A percentile compares a stretch with the other conserved stretches of the same genome.
Conservation (phyloP, 2,797 vertebrate genomes). For the Erethizon dorsatum region DNA sequence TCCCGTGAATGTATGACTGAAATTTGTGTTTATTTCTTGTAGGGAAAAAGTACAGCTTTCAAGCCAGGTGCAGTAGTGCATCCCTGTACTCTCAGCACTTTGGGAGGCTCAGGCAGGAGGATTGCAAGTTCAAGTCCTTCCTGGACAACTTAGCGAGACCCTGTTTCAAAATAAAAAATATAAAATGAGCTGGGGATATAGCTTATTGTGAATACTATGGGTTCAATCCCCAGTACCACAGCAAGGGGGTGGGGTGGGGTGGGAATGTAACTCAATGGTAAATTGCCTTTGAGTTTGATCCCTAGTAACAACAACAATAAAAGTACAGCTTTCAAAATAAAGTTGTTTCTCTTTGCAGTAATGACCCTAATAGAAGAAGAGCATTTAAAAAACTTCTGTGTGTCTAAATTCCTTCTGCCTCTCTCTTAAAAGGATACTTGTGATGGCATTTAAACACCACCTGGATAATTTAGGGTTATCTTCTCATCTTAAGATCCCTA, state of each 20-base stretch:
- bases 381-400: not conserved
- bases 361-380: not conserved
- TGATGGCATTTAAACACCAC: not conserved
- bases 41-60: not conserved
- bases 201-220: not conserved
- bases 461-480: not conserved
- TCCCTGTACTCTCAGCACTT: not conserved
- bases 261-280: not conserved
- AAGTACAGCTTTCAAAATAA: not conserved
- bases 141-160: not conserved
- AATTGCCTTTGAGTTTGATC: not conserved
- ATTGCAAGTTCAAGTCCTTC: not conserved
- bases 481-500: not conserved
- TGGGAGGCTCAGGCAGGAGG: not conserved
- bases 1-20: not conserved
- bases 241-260: not conserved
- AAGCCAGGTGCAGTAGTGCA: not conserved
- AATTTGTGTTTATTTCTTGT: constrained; percentile 46
- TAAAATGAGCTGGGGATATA: not conserved
- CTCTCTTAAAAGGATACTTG: not conserved
- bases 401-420: not conserved
- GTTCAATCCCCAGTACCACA: not conserved
- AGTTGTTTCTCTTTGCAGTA: constrained; percentile 50
- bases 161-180: not conserved
- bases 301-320: not conserved